Conservation (phyloP, 92 coral and sea anemone genomes). For the Montipora capitata region DNA sequence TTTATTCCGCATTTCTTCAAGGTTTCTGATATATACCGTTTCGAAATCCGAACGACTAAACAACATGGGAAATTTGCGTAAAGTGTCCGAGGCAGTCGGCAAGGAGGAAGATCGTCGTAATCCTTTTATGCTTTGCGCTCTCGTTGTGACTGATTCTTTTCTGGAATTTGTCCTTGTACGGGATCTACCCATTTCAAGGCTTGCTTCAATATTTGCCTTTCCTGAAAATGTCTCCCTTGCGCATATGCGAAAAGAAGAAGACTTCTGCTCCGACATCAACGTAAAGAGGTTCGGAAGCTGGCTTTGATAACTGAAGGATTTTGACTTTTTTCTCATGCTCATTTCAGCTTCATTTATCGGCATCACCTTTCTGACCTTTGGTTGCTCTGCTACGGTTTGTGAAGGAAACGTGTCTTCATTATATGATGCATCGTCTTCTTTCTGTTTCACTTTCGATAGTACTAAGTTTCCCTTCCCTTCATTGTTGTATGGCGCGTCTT, state of each 20-base stretch:
- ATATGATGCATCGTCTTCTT: background rate
- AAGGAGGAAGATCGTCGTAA: conserved; percentile 13
- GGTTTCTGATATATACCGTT: background rate
- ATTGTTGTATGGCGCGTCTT: background rate
- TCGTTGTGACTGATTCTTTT: conserved; percentile 1
- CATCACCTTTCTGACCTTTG: conserved; percentile 6
- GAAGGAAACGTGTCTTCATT: background rate
- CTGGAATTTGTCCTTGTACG: background rate
- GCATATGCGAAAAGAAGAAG: conserved; percentile 35
- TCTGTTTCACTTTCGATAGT: background rate
- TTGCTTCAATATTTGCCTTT: background rate
- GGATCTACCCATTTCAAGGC: background rate
- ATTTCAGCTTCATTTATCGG: background rate
- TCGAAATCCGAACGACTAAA: conserved; percentile 31
- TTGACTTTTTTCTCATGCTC: no score
- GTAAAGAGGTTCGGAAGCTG: conserved; percentile 29
- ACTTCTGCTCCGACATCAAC: conserved; percentile 14
- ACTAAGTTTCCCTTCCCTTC: background rate
- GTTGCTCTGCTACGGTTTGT: background rate
- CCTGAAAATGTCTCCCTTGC: conserved; percentile 11
- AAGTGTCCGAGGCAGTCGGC: background rate
- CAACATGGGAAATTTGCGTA: conserved; percentile 15
- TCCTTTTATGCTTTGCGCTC: background rate
- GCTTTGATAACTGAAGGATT: background rate
- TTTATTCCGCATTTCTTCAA: background rate